These are phyloP conservation scores for Chloropsis hardwickii DNA, from an alignment of 2,113 vertebrate species.

Conservation along the genomic window DNA sequence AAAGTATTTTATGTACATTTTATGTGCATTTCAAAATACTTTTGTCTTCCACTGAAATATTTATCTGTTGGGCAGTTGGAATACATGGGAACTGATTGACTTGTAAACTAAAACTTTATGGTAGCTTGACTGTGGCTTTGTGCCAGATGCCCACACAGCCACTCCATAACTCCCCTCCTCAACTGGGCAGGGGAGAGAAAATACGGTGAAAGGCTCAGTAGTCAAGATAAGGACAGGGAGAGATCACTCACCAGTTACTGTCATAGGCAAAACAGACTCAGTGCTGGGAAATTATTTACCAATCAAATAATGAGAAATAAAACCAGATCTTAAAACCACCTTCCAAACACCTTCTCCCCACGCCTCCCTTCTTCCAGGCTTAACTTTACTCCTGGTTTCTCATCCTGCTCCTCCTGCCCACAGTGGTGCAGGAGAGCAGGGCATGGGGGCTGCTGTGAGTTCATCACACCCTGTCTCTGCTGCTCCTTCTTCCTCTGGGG, in stretches of 20 bases:
- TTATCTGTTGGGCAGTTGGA: neutral
- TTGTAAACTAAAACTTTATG: neutral
- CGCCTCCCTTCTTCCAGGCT: neutral
- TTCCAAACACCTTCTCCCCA: neutral
- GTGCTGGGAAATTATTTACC: neutral
- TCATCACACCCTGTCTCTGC: accelerated
- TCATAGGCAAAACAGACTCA: neutral
- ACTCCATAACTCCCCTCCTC: neutral
- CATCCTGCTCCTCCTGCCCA: neutral
- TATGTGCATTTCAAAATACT: neutral
- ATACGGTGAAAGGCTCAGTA: neutral
- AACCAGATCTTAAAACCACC: neutral
- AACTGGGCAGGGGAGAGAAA: neutral
- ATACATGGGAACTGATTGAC: neutral
- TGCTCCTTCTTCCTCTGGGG: neutral
- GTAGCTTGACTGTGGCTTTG: neutral
- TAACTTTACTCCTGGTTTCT: neutral
- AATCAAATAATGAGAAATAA: neutral
- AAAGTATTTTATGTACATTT: neutral
- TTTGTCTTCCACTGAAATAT: neutral
- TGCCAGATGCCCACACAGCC: neutral
- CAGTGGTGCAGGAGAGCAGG: neutral
- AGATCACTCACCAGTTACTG: neutral
- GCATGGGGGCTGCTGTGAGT: neutral
- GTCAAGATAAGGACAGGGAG: neutral